Base-by-base conservation (phyloP, 2,797 vertebrate species). In the Halcyon leucocephala region DNA sequence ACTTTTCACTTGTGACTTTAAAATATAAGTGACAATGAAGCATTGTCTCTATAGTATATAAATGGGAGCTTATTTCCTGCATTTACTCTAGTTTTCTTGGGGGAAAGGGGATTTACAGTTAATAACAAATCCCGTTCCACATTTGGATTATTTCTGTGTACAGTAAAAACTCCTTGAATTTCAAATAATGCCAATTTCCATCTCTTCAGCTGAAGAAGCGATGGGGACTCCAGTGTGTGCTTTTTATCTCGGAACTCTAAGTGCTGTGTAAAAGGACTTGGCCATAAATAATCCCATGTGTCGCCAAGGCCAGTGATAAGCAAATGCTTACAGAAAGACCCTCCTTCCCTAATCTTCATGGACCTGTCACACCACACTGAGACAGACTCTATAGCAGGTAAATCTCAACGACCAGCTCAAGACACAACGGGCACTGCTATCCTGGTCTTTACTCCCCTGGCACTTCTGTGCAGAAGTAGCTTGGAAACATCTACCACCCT, bases 141-240 rank as follows among this genome's bases (percentile, higher is more conserved):
- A 73, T 94, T 82, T 96, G 94, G 88, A 93, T 97, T 96, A 94
- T 96, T 95, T 78, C 85, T 90, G 71, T 95, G 91, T 96, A 95
- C 81, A 89, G 77, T 95, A 82, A 89, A 96, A 95, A 94, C 86
- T 97, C 73, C 89, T 94, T 95, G 94, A 95, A 90, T 96, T 96
- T 96, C 93, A 95, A 96, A 94, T 94, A 94, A 93, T 90, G 88
- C 67, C 81, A 84, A 89, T 95, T 96, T 95, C 90, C 91, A 94
- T 93, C 81, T 93, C 35, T 94, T 60, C 90, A 94, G 86, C 33
- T 94, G 81, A 74, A 70, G 71, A 92, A 74, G 71, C 0, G 0
- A 74, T 80, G 69, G 67, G 73, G 76, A 93, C 67, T 58, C 58
- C 65, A 66, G 55, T 82, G 35, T 0, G 0, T 48, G 44, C n/a